Evolutionary conservation across 2,113 vertebrate genomes (phyloP), one percentile per base, ranked within the genome.

Genomic region (Microtus montanus): DNA sequence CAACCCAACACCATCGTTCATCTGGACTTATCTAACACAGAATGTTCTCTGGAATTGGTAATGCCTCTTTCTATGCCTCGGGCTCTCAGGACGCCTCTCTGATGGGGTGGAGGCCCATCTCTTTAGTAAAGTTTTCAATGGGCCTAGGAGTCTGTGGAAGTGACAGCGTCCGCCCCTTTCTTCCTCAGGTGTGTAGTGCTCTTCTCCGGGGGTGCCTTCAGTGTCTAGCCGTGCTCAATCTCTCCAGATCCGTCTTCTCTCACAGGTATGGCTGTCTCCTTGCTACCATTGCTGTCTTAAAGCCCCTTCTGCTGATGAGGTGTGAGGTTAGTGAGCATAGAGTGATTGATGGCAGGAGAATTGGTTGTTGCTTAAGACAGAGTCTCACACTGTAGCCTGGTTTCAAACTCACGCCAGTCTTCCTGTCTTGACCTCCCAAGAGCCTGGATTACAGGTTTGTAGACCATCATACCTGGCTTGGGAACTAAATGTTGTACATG

Each of bases 41-140:
- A 99, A 97, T 99, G 99, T 93, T 98, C 99, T 0, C 98, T 99
- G 93, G 99, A 99, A 93, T 98, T 98, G 99, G 99, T 99, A 98
- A 98, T 94, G 41, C 61, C 61, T 93, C 91, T 93, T 90, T 88
- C 87, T 90, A 7, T 93, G 15, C 0, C 86, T 41, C 26, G 17
- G 58, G 20, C 63, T 89, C 22, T 92, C 30, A 14, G 38, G 64
- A 87, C 38, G 2, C 41, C 33, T 87, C 44, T 78, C 44, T 20
- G 26, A 20, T 68, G 87, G 79, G 19, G 19, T n/a, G 33, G 3
- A 64, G n/a, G n/a, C 14, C 38, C 75, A 78, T 74, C 19, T 92
- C 13, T 9, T 14, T 73, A 64, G 38, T 58, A 10, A 87, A 35
- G 28, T 47, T 20, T 22, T 80, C 14, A 26, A 14, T 24, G 13